phyloP scores from a whole-genome alignment of 2,797 vertebrate genomes.

The Xerus rutilus region DNA sequence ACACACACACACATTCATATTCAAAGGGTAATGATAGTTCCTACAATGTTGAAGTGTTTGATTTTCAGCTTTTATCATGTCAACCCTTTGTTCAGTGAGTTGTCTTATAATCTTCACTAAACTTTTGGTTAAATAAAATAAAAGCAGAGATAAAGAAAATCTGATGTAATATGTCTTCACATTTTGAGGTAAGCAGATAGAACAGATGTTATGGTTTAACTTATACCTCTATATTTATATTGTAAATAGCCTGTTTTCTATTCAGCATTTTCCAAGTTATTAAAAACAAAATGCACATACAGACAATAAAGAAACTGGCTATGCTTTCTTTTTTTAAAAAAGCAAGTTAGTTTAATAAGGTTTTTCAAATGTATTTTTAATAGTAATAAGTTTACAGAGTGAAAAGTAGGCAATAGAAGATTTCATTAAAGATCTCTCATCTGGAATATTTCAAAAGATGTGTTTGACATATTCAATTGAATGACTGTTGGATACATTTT shows the following conservation, averaged over 20 bases:
- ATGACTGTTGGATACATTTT: conserved; percentile 55
- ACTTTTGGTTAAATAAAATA: conserved; percentile 64
- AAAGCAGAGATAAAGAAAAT: conserved; percentile 43
- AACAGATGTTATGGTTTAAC: conserved; percentile 52
- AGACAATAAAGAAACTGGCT: conserved; percentile 52
- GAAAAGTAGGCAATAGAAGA: not conserved
- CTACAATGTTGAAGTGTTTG: not conserved
- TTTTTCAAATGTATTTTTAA: conserved; percentile 59
- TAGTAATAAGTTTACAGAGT: not conserved
- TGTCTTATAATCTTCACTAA: not conserved
- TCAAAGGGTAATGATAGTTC: not conserved
- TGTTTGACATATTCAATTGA: conserved; percentile 32
- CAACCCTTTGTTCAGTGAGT: conserved; percentile 14
- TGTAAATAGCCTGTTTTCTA: conserved; percentile 61
- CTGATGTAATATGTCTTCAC: conserved; percentile 21
- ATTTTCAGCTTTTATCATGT: conserved; percentile 33
- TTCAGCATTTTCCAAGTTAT: conserved; percentile 69
- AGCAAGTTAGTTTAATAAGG: conserved; percentile 58
- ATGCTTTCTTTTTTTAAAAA: conserved; percentile 41
- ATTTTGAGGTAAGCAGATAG: conserved; percentile 55
- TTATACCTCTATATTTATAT: conserved; percentile 58
- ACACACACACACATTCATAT: not conserved
- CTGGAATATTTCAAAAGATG: conserved; percentile 52
- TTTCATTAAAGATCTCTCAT: conserved; percentile 58
- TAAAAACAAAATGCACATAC: conserved; percentile 64